These are phyloP conservation scores for Aphrophora alni DNA, from an alignment of 2,888 invertebrate genomes.

Conservation along the genomic window DNA sequence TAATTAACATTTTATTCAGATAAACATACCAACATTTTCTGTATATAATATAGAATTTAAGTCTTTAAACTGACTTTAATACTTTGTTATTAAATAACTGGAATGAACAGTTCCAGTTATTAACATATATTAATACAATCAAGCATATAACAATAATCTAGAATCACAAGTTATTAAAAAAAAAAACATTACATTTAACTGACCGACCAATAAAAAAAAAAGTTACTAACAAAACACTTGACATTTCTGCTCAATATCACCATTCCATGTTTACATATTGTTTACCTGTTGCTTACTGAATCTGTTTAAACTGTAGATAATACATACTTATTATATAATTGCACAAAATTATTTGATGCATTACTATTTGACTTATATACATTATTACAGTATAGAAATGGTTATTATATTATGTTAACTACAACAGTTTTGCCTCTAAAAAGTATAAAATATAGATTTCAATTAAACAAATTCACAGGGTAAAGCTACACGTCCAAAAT, in stretches of 20 bases:
- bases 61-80: neutral
- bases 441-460: neutral
- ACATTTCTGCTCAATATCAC: neutral
- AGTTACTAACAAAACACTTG: neutral
- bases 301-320: neutral
- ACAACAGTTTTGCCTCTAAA: neutral
- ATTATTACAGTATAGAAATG: neutral
- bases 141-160: neutral
- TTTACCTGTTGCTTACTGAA: neutral
- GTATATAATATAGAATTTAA: slow-evolving; percentile 12
- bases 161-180: neutral
- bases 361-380: neutral
- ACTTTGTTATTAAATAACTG: neutral
- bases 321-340: neutral
- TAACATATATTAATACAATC: neutral
- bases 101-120: neutral
- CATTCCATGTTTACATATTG: neutral
- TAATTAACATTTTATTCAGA: slow-evolving; percentile 19
- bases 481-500: neutral
- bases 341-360: neutral
- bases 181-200: neutral
- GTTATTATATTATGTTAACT: neutral
- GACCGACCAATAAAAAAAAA: neutral
- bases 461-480: too few species aligned
- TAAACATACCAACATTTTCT: neutral